A percentile compares a stretch with the other conserved stretches of the same genome.
Conservation (phyloP, 2,797 vertebrate genomes). For the Myiothlypis coronata region DNA sequence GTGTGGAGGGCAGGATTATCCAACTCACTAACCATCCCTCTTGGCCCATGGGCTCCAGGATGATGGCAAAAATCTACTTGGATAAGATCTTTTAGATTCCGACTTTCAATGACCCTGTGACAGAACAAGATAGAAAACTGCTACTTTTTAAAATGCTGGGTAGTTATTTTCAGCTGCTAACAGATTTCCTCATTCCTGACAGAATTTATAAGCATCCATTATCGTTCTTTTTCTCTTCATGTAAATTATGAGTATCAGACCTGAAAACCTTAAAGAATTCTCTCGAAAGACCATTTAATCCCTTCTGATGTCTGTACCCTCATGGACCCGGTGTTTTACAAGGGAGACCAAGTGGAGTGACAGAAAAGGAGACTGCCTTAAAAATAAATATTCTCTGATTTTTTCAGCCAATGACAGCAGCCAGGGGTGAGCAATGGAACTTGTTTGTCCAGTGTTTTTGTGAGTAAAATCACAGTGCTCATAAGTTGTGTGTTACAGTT, state of each 20-base stretch:
- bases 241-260: background rate
- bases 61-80: constrained; percentile 15
- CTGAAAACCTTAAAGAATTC: background rate
- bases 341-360: background rate
- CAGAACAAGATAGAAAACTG: constrained; percentile 15
- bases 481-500: background rate
- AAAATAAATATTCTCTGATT: background rate
- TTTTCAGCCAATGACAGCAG: background rate
- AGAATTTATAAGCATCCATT: background rate
- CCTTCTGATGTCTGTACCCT: background rate
- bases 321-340: background rate
- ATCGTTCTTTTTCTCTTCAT: background rate
- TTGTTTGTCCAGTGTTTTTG: background rate
- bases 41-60: background rate
- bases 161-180: background rate
- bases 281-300: background rate
- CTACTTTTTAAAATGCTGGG: constrained; percentile 7
- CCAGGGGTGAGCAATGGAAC: background rate
- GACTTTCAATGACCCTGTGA: constrained; percentile 48
- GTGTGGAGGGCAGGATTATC: constrained; percentile 45
- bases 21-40: background rate
- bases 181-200: background rate
- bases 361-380: background rate
- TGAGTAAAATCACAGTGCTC: background rate
- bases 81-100: constrained; percentile 37